Percentiles rank a stretch among this genome's conserved stretches.
Conservation (phyloP, 2,888 invertebrate genomes). For the Rotaria sp. region DNA sequence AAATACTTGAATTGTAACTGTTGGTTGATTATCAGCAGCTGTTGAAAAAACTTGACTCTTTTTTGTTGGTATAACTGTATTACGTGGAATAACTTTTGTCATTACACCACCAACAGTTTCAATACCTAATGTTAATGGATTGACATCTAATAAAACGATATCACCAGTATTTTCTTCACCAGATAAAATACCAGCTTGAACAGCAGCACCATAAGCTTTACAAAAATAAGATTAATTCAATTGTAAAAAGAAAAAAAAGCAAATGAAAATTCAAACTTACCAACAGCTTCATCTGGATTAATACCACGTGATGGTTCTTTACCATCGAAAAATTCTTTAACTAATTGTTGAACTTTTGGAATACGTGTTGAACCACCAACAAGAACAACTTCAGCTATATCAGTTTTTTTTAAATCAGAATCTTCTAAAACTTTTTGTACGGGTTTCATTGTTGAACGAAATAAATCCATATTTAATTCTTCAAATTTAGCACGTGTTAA, state of each 20-base stretch:
- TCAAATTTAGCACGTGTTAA: constrained; percentile 96
- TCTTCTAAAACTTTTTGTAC: constrained; percentile 93
- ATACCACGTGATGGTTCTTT: constrained; percentile 96
- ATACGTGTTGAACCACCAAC: constrained; percentile 98
- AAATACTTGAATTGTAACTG: constrained; percentile 89
- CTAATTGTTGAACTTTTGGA: constrained; percentile 75
- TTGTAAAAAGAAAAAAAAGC: background rate
- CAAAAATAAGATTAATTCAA: background rate
- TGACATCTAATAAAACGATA: constrained; percentile 89
- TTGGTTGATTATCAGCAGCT: constrained; percentile 95
- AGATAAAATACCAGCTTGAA: constrained; percentile 92
- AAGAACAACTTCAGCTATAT: constrained; percentile 94
- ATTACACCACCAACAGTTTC: constrained; percentile 99
- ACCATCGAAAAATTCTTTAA: constrained; percentile 73
- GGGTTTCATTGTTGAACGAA: constrained; percentile 82
- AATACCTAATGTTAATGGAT: constrained; percentile 96
- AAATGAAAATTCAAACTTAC: background rate
- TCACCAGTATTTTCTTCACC: constrained; percentile 92
- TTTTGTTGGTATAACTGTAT: constrained; percentile 97
- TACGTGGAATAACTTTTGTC: constrained; percentile 93
- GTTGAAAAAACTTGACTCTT: constrained; percentile 99
- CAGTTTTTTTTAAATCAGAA: constrained; percentile 93
- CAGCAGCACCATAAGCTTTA: constrained; percentile 85
- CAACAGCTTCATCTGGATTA: constrained; percentile 94
- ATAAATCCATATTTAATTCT: constrained; percentile 79